Evolutionary conservation across 2,888 invertebrate genomes (phyloP), one percentile per base, ranked within the genome.

Genomic region (Harmothoe impar): DNA sequence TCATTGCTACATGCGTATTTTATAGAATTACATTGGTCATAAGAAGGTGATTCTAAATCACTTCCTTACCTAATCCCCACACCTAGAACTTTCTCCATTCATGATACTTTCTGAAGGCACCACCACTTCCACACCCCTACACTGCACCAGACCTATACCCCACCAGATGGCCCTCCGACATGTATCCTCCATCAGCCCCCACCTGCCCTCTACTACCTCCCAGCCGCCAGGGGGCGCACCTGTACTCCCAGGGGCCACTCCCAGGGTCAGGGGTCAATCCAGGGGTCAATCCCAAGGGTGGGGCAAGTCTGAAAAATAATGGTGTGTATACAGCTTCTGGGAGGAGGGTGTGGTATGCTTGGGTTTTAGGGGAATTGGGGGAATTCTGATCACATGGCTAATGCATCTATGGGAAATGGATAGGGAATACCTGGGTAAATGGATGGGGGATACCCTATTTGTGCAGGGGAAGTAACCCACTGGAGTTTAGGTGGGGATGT

Each of bases 171-270:
- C 72, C 15, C 29, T 29, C 43, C 25, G 25, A 72, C 72, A 72
- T 25, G 72, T 15, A 29, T 72, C 72, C 72, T 72, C 72, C 72
- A 72, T 72, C 72, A 72, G 72, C 29, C 72, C 72, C 72, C 72
- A 72, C 72, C 29, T 15, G 1, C 20, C 72, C 20, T 23, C 5
- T 7, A 25, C 25, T 29, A 72, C 72, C 0, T 3, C 29, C 72
- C 72, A 23, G 72, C 25, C 72, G 25, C 72, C 72, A 72, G 72
- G 72, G 72, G 72, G 29, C 72, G n/a, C 62, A 62, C 62, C 62
- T 62, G 62, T 62, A 62, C 62, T 62, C 62, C 72, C 25, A n/a
- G 29, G 72, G 72, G 72, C 15, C 72, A 72, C 72, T 29, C 15
- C 25, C 29, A 72, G 31, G 72, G 72, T 72, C 72, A 72, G 29